Evolutionary conservation across 1,140 invertebrate species (phyloP), one percentile per base, ranked within the genome.

Genomic region (Penaeus indicus): DNA sequence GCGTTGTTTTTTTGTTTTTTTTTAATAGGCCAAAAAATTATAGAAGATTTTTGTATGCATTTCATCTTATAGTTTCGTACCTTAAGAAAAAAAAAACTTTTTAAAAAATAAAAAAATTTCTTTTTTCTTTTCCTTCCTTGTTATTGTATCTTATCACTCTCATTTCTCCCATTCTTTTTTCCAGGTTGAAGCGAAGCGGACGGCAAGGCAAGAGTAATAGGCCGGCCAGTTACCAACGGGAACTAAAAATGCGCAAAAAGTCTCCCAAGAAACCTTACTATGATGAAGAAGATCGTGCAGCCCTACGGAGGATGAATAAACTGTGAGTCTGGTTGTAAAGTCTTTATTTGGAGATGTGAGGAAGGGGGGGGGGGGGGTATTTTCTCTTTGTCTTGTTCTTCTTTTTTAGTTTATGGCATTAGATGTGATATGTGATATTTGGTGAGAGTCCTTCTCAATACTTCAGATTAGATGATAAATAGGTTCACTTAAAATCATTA

Each of bases 281-380:
- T 86, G 96, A 96, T 91, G 95, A 95, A 42, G 93, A 95, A 13
- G 96, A 97, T 92, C 93, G 94, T 54, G 93, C 93, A 86, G 96
- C 96, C 0, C 91, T 96, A 54, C 94, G 94, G 72, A 92, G 93
- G 42, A 96, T 96, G 95, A 93, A 94, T 0, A 95, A 95, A 72
- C 85, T 95, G 64, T 93, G 95, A 62, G 93, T 93, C 16, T 22
- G 79, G 90, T 4, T 93, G 93, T 93, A 91, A 38, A 22, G 54
- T 25, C 42, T 63, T 4, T 42, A 8, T 42, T 42, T 42, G 38
- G 3, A 42, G 38, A 0, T 8, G 7, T 7, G 38, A 42, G 38
- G 7, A 42, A 42, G 38, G 3, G 1, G 38, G 32, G 32, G 32
- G 32, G 47, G 4, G 47, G 0, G 47, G 0, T 47, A 13, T 47